Percentiles rank a stretch among this genome's conserved stretches.
phyloP scores from a whole-genome alignment of 1,140 invertebrate species.

The Ceratina calcarata region DNA sequence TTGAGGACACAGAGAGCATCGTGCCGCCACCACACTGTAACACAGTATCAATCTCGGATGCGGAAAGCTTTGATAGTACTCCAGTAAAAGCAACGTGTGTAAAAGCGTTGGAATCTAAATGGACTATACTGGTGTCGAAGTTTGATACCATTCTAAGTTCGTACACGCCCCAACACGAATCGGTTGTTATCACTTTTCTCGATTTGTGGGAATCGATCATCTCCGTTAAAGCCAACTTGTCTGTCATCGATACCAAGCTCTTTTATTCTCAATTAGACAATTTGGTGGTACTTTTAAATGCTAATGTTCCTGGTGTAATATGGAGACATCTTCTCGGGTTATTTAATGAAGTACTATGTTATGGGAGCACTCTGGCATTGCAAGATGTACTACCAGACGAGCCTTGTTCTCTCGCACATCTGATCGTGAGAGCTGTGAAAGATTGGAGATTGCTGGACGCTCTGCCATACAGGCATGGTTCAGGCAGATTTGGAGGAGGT shows the following conservation, averaged over 20 bases:
- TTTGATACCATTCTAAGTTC: conserved; percentile 80
- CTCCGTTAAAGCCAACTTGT: conserved; percentile 93
- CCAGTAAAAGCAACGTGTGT: conserved; percentile 92
- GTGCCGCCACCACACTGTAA: conserved; percentile 80
- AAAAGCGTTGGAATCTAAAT: conserved; percentile 90
- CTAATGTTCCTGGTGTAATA: conserved; percentile 88
- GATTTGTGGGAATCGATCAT: conserved; percentile 94
- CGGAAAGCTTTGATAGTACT: conserved; percentile 90
- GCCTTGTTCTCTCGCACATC: conserved; percentile 91
- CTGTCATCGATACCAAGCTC: conserved; percentile 92
- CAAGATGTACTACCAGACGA: conserved; percentile 93
- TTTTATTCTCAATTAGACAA: conserved; percentile 92
- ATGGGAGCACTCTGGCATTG: conserved; percentile 92
- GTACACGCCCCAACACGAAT: conserved; percentile 78
- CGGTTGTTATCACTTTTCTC: conserved; percentile 88
- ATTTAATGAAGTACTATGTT: conserved; percentile 94
- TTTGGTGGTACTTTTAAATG: conserved; percentile 88
- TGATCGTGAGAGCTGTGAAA: conserved; percentile 90
- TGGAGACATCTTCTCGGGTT: conserved; percentile 91
- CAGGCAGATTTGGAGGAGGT: conserved; percentile 81
- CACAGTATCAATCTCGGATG: conserved; percentile 86
- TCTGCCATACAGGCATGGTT: conserved; percentile 82
- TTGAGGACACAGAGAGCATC: conserved; percentile 83
- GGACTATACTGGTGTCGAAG: conserved; percentile 87
- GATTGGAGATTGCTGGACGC: conserved; percentile 89